Evolutionary conservation across 2,888 invertebrate species (phyloP), one percentile per base, ranked within the genome.

Genomic region (Aphidoletes aphidimyza): DNA sequence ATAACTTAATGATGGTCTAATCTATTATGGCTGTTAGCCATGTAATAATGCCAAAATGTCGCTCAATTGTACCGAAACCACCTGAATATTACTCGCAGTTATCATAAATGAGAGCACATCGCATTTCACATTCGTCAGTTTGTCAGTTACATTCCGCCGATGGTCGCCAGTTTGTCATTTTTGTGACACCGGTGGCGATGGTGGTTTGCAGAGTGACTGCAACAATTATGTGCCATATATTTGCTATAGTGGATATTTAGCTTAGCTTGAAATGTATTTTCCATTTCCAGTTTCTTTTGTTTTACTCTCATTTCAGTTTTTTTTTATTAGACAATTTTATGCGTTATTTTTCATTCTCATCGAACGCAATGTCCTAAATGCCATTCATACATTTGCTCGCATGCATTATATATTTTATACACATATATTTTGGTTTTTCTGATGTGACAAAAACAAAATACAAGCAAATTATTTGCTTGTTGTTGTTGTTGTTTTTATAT

Each of bases 1-100:
- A 81, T 37, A 39, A 81, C 37, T 39, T 81, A 81, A 81, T 81
- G 81, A 81, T 37, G 81, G 39, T 81, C n/a, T 37, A 39, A 37
- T 37, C 37, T 81, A 22, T 81, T 81, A 81, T 37, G 81, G n/a
- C 37, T 81, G 39, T 39, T 19, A 39, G 81, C 22, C 37, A 39
- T 81, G 81, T 81, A 37, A 81, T 39, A 22, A 22, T 37, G 22
- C 22, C 37, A 81, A 81, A 39, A 81, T n/a, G 37, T 39, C 81
- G 6, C 37, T 81, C 81, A 39, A 69, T 69, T 69, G 69, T 30
- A 69, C 69, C 11, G n/a, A n/a, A n/a, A n/a, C n/a, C n/a, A n/a
- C n/a, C n/a, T n/a, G n/a, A n/a, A n/a, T n/a, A n/a, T n/a, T n/a
- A n/a, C n/a, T n/a, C n/a, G n/a, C 47, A 47, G 2, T 47, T 19